These are phyloP conservation scores for Drosophila prostipennis DNA, from an alignment of 2,888 invertebrate species.

Conservation along the genomic window DNA sequence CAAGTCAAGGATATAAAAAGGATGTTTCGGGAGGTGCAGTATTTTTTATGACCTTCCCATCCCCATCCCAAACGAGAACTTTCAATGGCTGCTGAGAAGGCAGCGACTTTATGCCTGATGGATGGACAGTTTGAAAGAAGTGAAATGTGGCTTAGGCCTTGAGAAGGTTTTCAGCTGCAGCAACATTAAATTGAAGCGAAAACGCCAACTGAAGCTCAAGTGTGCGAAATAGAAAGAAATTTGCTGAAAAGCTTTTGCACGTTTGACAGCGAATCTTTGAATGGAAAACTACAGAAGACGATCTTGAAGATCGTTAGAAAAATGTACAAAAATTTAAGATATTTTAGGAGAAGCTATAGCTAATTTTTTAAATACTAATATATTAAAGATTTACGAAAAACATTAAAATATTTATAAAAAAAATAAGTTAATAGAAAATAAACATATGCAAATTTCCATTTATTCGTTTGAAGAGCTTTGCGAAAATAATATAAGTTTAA, in stretches of 20 bases:
- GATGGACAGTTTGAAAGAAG: conserved; percentile 53
- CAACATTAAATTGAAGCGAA: neutral
- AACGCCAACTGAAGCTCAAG: conserved; percentile 8
- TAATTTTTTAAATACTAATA: no score
- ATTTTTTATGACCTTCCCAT: conserved; percentile 16
- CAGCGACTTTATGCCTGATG: conserved; percentile 44
- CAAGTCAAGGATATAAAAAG: conserved; percentile 4
- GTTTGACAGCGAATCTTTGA: neutral
- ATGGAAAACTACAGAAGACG: neutral
- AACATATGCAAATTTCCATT: no score
- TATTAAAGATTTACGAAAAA: no score
- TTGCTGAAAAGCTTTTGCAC: conserved; percentile 4
- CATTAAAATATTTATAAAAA: no score
- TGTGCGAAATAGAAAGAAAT: conserved; percentile 9
- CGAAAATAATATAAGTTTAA: no score
- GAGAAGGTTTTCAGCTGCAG: conserved; percentile 11
- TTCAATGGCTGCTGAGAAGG: conserved; percentile 37
- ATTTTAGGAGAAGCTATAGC: neutral
- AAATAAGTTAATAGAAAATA: no score
- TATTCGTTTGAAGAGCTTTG: no score
- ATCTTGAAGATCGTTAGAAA: neutral
- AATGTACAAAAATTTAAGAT: neutral
- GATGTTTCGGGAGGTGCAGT: neutral
- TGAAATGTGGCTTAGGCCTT: conserved; percentile 58
- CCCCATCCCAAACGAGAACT: conserved; percentile 19